A percentile compares a stretch with the other conserved stretches of the same genome.
Conservation (phyloP, 2,797 vertebrate species). For the Moxostoma hubbsi region DNA sequence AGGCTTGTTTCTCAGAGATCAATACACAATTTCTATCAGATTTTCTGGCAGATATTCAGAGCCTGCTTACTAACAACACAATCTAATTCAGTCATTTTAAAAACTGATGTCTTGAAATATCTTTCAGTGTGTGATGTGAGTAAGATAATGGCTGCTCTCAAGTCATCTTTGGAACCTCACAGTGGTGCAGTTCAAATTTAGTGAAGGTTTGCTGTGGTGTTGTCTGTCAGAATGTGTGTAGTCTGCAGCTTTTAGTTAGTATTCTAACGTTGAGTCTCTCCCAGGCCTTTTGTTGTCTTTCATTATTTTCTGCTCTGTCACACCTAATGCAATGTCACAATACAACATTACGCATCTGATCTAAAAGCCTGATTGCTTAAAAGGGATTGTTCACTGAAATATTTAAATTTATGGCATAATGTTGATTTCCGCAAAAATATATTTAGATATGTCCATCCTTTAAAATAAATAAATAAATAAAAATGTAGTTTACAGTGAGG, state of each 20-base stretch:
- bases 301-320: not conserved
- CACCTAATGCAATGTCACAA: not conserved
- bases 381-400: too few species aligned
- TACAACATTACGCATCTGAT: not conserved
- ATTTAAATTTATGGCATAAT: not conserved
- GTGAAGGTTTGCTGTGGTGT: not conserved
- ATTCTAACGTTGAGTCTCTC: conserved; percentile 10
- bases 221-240: not conserved
- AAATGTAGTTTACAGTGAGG: too few species aligned
- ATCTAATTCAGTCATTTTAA: not conserved
- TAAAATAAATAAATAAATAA: too few species aligned
- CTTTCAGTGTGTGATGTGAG: not conserved
- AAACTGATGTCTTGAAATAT: not conserved
- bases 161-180: not conserved
- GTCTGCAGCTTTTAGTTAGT: conserved; percentile 28
- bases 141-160: conserved; percentile 9
- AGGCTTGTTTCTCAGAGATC: not conserved
- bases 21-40: not conserved
- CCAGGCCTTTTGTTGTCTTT: not conserved
- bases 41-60: not conserved
- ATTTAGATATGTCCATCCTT: too few species aligned
- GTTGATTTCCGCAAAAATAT: too few species aligned
- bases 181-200: conserved; percentile 6
- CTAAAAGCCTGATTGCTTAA: not conserved
- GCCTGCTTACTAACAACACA: not conserved